A percentile compares a stretch with the other conserved stretches of the same genome.
phyloP scores from a whole-genome alignment of 2,888 invertebrate species.

The Vanessa cardui region DNA sequence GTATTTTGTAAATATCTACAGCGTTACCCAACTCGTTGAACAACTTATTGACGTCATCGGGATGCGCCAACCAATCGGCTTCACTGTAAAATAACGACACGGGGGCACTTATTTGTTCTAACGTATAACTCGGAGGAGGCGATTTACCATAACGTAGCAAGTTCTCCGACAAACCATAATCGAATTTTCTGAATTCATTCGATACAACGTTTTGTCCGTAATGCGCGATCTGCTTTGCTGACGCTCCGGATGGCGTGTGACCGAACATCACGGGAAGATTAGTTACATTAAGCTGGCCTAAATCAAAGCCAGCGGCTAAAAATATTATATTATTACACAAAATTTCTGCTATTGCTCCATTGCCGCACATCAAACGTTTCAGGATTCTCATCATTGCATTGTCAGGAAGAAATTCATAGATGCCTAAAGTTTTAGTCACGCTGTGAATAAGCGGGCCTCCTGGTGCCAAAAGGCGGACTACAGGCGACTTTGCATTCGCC shows the following conservation, averaged over 20 bases:
- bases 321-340: constrained; percentile 85
- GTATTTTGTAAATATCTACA: constrained; percentile 80
- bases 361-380: constrained; percentile 70
- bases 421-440: constrained; percentile 66
- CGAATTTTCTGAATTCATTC: constrained; percentile 58
- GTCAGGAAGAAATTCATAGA: constrained; percentile 86
- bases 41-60: constrained; percentile 77
- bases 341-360: constrained; percentile 65
- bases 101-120: constrained; percentile 57
- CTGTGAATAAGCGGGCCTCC: constrained; percentile 51
- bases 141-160: constrained; percentile 53
- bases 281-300: constrained; percentile 81
- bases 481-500: constrained; percentile 62
- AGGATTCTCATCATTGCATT: constrained; percentile 70
- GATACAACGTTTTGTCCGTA: constrained; percentile 75
- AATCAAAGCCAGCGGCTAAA: constrained; percentile 82
- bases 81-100: constrained; percentile 66
- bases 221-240: constrained; percentile 78
- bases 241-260: constrained; percentile 81
- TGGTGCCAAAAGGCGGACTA: constrained; percentile 57
- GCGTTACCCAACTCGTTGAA: constrained; percentile 72
- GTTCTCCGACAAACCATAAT: constrained; percentile 59
- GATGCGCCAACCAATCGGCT: constrained; percentile 86
- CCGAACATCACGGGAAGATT: constrained; percentile 80
- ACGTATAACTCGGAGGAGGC: constrained; percentile 58